These are phyloP conservation scores for Anser cygnoides DNA, from an alignment of 2,113 vertebrate genomes.

Conservation along the genomic window DNA sequence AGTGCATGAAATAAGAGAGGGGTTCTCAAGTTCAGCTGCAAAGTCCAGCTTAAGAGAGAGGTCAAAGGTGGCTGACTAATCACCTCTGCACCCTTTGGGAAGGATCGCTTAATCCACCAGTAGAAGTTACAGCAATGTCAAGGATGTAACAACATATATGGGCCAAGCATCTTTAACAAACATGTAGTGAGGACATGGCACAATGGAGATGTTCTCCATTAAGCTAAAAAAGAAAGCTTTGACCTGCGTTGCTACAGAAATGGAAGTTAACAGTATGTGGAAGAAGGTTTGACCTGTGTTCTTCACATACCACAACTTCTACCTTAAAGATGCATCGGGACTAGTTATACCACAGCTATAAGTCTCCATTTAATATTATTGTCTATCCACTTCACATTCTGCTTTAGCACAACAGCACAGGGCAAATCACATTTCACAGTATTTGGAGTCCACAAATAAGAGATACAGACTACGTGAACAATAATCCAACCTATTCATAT, in stretches of 20 bases:
- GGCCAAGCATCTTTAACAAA: neutral
- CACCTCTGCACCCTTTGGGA: slow-evolving; percentile 12
- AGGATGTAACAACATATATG: neutral
- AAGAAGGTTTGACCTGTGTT: neutral
- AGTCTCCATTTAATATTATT: neutral
- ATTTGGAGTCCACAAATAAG: neutral
- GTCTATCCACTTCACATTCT: neutral
- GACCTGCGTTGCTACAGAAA: neutral
- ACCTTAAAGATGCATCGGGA: neutral
- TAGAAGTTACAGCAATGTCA: slow-evolving; percentile 26
- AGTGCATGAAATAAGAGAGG: neutral
- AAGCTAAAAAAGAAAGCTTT: neutral
- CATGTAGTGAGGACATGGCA: fast-evolving
- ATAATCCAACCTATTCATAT: neutral
- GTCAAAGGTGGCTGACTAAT: slow-evolving; percentile 43
- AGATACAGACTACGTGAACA: fast-evolving
- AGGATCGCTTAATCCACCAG: slow-evolving; percentile 16
- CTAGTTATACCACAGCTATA: neutral
- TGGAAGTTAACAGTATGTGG: neutral
- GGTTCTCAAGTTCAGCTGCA: slow-evolving; percentile 57
- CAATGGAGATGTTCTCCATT: neutral
- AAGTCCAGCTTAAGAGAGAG: slow-evolving; percentile 18
- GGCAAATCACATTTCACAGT: neutral
- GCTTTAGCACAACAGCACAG: neutral
- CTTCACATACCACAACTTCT: neutral